phyloP scores from a whole-genome alignment of 2,113 vertebrate genomes.

The Sminthopsis crassicaudata region DNA sequence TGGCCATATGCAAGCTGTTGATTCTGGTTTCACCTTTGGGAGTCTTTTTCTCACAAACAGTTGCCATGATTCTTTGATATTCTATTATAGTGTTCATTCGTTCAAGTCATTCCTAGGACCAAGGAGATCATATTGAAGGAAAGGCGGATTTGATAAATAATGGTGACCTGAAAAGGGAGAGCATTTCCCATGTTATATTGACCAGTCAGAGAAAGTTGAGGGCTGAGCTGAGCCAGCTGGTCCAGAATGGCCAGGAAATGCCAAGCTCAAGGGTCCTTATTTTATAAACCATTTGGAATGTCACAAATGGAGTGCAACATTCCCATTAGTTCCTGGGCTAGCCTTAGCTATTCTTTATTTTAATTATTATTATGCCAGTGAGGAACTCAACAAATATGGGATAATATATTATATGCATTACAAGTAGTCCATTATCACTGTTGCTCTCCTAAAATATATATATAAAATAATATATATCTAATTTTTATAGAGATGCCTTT shows the following conservation, averaged over 20 bases:
- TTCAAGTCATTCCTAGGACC: background rate
- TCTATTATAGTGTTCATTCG: constrained; percentile 4
- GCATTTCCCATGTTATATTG: constrained; percentile 5
- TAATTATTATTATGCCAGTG: background rate
- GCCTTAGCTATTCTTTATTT: background rate
- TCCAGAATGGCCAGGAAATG: background rate
- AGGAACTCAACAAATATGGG: background rate
- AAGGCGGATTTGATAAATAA: background rate
- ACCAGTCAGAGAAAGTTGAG: background rate
- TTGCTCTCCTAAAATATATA: background rate
- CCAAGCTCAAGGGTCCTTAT: constrained; percentile 24
- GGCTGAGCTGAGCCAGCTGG: constrained; percentile 36
- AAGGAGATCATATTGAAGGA: background rate
- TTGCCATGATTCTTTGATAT: constrained; percentile 42
- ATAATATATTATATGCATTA: constrained; percentile 19
- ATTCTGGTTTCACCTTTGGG: constrained; percentile 58
- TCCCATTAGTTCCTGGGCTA: constrained; percentile 33
- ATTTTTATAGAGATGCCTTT: background rate
- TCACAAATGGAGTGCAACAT: constrained; percentile 35
- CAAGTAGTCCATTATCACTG: background rate
- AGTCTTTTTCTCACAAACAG: constrained; percentile 13
- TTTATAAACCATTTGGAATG: constrained; percentile 39
- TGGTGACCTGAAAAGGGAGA: background rate
- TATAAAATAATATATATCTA: background rate
- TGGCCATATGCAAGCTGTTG: constrained; percentile 48